Base-by-base conservation (phyloP, 2,113 vertebrate species). In the Catharus fuscescens region DNA sequence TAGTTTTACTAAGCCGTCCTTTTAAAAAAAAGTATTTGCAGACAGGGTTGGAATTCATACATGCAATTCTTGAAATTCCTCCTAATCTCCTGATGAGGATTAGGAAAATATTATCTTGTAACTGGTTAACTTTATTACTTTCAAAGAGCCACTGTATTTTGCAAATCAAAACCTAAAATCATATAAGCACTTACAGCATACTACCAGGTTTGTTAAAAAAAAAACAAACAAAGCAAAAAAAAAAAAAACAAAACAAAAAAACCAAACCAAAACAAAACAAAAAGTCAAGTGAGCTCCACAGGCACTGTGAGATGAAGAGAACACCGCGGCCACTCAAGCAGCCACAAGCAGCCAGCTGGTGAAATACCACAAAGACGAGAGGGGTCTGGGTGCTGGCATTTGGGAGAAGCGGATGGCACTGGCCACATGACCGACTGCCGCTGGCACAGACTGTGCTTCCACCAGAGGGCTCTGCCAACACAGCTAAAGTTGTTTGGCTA, bases 401-500 rank as follows among this genome's bases (percentile, higher is more conserved):
- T 8, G 61, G 18, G 73, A 87, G 48, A 66, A 71, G 48, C 1
- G 50, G 69, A 73, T 32, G 73, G 85, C 65, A 26, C 25, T 72
- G 91, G 40, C 66, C 0, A 0, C 70, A 54, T 50, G 65, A 47
- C 8, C 0, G 1, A 42, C 40, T 69, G 57, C 79, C 66, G 60
- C 81, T 81, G 90, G 90, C 47, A 1, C 88, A 18, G 65, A 42
- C 85, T 50, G 78, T 1, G 2, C 3, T 88, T 88, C 94, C 92
- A 93, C 23, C 88, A 92, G 86, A 91, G 94, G 93, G 96, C 93
- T 95, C 93, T 95, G 94, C 93, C 92, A 95, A 86, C 88, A 60
- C 40, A 60, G 62, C 59, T 60, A 83, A 44, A 12, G 9, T 50
- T 0, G 5, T 13, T 48, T 48, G 36, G 84, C 87, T 34, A 24